Evolutionary conservation across 2,888 invertebrate species (phyloP).

Genomic region (Pteria penguin): DNA sequence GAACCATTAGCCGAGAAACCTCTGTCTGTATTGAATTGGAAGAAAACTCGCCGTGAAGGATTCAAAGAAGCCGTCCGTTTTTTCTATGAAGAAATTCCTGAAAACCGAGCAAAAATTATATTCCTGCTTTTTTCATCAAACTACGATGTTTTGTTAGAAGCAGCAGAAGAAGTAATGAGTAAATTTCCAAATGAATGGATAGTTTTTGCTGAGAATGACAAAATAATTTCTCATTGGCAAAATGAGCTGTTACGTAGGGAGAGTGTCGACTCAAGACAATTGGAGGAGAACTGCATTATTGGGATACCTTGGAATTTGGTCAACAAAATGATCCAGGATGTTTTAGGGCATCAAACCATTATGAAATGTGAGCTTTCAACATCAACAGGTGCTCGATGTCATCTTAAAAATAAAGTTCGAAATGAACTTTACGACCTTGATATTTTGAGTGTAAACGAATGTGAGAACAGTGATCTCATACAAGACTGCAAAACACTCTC

Average conservation of each 20-base stretch:
- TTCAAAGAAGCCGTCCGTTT: constrained; percentile 62
- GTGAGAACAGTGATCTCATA: not conserved
- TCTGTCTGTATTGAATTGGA: constrained; percentile 55
- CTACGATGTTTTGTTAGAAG: constrained; percentile 58
- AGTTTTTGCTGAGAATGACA: constrained; percentile 54
- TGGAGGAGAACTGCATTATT: constrained; percentile 50
- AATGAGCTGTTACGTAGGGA: constrained; percentile 50
- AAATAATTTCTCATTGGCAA: constrained; percentile 50
- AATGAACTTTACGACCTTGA: constrained; percentile 39
- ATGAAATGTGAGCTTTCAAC: constrained; percentile 50
- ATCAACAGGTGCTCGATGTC: constrained; percentile 55
- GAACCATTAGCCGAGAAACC: constrained; percentile 34
- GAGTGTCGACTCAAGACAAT: constrained; percentile 41
- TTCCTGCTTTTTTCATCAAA: constrained; percentile 61
- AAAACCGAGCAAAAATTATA: constrained; percentile 58
- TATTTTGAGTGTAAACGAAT: constrained; percentile 27
- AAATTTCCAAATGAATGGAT: constrained; percentile 64
- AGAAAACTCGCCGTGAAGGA: constrained; percentile 52
- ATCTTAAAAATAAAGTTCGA: constrained; percentile 51
- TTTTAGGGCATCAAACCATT: constrained; percentile 18
- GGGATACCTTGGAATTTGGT: constrained; percentile 66
- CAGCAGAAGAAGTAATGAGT: constrained; percentile 57
- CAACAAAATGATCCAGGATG: constrained; percentile 42
- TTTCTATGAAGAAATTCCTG: constrained; percentile 52
- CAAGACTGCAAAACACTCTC: not conserved